Evolutionary conservation across 2,797 vertebrate species (phyloP).

Genomic region (Lagocephalus sceleratus): DNA sequence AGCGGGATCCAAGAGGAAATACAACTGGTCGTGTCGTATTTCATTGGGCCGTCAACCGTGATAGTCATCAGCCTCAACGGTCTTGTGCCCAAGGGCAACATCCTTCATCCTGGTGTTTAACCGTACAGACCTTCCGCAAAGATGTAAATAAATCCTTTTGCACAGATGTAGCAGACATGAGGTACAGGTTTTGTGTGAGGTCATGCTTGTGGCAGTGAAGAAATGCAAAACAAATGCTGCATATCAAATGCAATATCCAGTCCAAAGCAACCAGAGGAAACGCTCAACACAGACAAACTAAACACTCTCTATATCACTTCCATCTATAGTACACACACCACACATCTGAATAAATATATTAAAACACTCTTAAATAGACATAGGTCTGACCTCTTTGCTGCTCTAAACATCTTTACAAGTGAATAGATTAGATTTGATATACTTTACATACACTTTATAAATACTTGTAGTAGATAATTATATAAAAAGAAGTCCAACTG

Average conservation of each 20-base stretch:
- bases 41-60: slow-evolving; percentile 35
- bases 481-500: slow-evolving; percentile 31
- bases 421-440: slow-evolving; percentile 64
- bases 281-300: slow-evolving; percentile 23
- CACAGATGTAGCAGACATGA: slow-evolving; percentile 19
- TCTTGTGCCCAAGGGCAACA: slow-evolving; percentile 2
- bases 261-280: slow-evolving; percentile 27
- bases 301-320: slow-evolving; percentile 53
- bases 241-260: slow-evolving; percentile 15
- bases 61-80: slow-evolving; percentile 33
- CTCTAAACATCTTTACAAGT: slow-evolving; percentile 58
- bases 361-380: slow-evolving; percentile 57
- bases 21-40: slow-evolving; percentile 21
- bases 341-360: slow-evolving; percentile 62
- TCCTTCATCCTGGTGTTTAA: slow-evolving; percentile 3
- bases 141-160: slow-evolving; percentile 23
- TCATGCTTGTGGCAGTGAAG: slow-evolving; percentile 62
- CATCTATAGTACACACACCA: slow-evolving; percentile 43
- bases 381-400: slow-evolving; percentile 47
- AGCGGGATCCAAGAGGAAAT: slow-evolving; percentile 22
- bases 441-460: slow-evolving; percentile 49
- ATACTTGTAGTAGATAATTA: slow-evolving; percentile 66
- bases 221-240: slow-evolving; percentile 45
- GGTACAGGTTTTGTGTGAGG: slow-evolving; percentile 24
- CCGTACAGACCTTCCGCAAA: slow-evolving; percentile 5